A percentile compares a stretch with the other conserved stretches of the same genome.
phyloP scores from a whole-genome alignment of 2,113 vertebrate species.

The Archocentrus centrarchus region DNA sequence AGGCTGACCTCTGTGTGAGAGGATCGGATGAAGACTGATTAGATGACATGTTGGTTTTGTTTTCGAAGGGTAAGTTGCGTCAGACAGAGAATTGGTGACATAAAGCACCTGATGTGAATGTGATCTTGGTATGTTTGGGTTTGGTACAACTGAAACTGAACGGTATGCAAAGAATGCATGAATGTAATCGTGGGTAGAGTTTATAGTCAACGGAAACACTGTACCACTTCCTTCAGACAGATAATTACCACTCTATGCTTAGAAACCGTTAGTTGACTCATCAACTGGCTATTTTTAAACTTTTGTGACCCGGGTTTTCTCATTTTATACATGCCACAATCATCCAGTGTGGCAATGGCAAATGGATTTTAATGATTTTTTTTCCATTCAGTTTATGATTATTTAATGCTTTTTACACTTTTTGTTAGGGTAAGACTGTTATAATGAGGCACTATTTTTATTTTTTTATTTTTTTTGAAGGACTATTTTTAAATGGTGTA shows the following conservation, averaged over 20 bases:
- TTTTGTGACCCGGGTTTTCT: neutral
- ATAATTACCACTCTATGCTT: conserved; percentile 7
- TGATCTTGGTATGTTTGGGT: conserved; percentile 43
- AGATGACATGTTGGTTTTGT: conserved; percentile 10
- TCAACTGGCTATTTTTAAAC: neutral
- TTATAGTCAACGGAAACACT: conserved; percentile 8
- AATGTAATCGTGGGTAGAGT: conserved; percentile 74
- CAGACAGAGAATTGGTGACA: neutral
- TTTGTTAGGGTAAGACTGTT: neutral
- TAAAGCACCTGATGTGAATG: conserved; percentile 29
- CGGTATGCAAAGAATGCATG: conserved; percentile 69
- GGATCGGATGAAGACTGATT: neutral
- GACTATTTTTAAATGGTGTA: neutral
- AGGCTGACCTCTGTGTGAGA: neutral
- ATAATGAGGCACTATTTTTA: neutral
- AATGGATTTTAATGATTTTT: neutral
- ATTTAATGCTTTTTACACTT: neutral
- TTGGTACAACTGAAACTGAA: conserved; percentile 50
- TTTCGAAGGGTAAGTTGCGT: neutral
- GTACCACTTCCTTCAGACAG: conserved; percentile 30
- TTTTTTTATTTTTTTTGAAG: neutral
- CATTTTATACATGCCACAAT: neutral
- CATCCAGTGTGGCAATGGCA: neutral
- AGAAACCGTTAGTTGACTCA: conserved; percentile 67
- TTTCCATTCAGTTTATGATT: neutral